Evolutionary conservation across 1,140 invertebrate species (phyloP), one percentile per base, ranked within the genome.

Genomic region (Nylanderia fulva): DNA sequence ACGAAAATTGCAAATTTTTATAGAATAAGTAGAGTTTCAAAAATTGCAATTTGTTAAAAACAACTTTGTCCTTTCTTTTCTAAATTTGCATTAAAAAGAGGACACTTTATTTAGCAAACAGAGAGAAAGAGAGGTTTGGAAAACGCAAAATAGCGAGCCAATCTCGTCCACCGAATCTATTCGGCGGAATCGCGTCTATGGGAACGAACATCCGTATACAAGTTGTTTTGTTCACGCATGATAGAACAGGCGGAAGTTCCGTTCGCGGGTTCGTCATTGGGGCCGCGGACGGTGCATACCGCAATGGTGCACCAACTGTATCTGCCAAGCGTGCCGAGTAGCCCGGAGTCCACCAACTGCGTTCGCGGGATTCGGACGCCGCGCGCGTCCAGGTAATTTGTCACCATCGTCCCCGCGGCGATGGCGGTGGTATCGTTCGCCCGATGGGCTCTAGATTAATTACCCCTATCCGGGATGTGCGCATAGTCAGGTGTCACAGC

Each of bases 381-480:
- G 54, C 66, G 86, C 84, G 87, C 75, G 88, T 87, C 83, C 85
- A 84, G 86, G 90, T 90, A 92, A 93, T 93, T 93, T 93, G 91
- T 93, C 92, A 93, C 87, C 88, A 87, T 63, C 66, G 18, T 6
- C 77, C 39, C 29, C 64, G 77, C 36, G 64, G 48, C 64, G 64
- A 56, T n/a, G 80, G 15, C n/a, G 15, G 80, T 72, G 29, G 36
- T 75, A 54, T 56, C 66, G 75, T 85, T 89, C 87, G 90, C 90
- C 89, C 90, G 88, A 92, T 91, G 85, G 87, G 86, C 77, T 91
- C 86, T 88, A 90, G 92, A 93, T 93, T 93, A 93, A 93, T 93
- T 93, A 92, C 86, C 86, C 86, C 60, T 89, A 82, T 86, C 86
- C 21, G 39, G 77, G 80, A 86, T 89, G 84, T 79, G 72, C 86